Percentiles rank a stretch among this genome's conserved stretches.
Evolutionary conservation across 2,797 vertebrate species (phyloP).

Genomic region (Eulemur coronatus): DNA sequence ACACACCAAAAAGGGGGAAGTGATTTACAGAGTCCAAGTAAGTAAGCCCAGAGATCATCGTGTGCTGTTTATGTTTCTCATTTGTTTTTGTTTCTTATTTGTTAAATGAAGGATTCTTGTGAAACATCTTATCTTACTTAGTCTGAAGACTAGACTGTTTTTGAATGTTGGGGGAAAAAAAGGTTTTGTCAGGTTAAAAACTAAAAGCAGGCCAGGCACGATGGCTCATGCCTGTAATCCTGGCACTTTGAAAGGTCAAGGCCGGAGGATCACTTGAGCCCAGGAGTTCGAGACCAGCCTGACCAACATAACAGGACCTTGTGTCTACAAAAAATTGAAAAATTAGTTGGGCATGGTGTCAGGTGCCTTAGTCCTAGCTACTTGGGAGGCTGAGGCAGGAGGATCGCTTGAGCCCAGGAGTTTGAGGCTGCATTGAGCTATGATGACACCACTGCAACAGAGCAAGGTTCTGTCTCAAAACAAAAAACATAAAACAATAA

Average conservation of each 20-base stretch:
- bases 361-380: not conserved
- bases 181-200: not conserved
- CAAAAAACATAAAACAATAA: not conserved
- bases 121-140: not conserved
- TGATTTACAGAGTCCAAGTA: constrained; percentile 98
- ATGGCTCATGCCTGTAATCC: not conserved
- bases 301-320: not conserved
- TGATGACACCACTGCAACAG: not conserved
- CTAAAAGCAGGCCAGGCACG: not conserved
- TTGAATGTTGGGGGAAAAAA: not conserved
- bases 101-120: not conserved
- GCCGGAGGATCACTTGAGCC: not conserved
- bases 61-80: not conserved
- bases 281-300: not conserved
- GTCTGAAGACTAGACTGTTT: not conserved
- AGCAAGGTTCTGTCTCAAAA: not conserved
- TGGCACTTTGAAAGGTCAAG: not conserved
- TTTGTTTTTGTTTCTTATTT: not conserved
- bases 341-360: not conserved
- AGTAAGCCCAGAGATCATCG: constrained; percentile 56
- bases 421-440: not conserved
- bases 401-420: not conserved
- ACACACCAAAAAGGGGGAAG: constrained; percentile 94
- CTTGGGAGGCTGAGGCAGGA: not conserved
- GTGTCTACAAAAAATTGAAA: not conserved